Evolutionary conservation across 1,140 invertebrate genomes (phyloP), one percentile per base, ranked within the genome.

Genomic region (Trinorchestia longiramus): DNA sequence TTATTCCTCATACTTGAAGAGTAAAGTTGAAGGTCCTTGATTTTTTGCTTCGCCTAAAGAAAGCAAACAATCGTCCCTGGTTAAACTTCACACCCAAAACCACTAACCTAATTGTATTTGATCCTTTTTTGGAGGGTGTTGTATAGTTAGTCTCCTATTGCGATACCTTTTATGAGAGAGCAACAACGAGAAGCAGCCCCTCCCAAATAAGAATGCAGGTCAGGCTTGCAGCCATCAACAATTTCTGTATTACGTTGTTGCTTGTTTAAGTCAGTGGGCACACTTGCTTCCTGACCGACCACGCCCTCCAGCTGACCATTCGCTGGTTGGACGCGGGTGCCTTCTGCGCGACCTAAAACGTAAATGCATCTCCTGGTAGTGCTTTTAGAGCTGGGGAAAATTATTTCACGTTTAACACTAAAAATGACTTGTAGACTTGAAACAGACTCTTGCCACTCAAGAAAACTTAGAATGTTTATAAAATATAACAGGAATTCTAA

Each of bases 201-300:
- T 90, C 88, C 88, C 88, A 90, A 90, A 90, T 90, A 41, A 41
- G 88, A 90, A 90, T 11, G 88, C 43, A 90, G 88, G 43, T 41
- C 41, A 90, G 41, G 88, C 23, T 42, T 4, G 43, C n/a, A 4
- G 43, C 43, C 88, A 42, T 17, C 43, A 90, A 15, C 88, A 42
- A 90, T 8, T 42, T 90, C 15, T 41, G 43, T 42, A 28, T 90
- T 90, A 90, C 43, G n/a, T 90, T 41, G n/a, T 90, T 28, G 88
- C 41, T 90, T 41, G 88, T 77, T 77, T 77, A 77, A 28, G 62
- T 77, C 62, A 3, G 62, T 28, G 15, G 62, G 11, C 62, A 36
- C 62, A 77, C 88, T 90, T 90, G 41, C 88, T 90, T 90, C 88
- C 43, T 42, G 88, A 41, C 88, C 41, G 15, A 42, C 88, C 88